Evolutionary conservation across 2,888 invertebrate species (phyloP).

Genomic region (Andricus quercusramuli): DNA sequence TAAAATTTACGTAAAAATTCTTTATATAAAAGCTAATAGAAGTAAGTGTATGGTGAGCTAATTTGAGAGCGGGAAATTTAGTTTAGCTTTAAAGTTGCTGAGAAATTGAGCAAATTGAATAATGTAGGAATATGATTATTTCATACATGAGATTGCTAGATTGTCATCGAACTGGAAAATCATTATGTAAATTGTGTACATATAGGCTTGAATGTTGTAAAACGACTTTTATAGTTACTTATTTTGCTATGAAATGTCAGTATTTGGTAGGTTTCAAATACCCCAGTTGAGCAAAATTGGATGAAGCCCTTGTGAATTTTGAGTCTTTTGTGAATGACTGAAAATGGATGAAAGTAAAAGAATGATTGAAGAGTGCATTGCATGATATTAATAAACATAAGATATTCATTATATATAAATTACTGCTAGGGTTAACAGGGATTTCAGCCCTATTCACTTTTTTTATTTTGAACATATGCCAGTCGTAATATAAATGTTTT

Average conservation of each 20-base stretch:
- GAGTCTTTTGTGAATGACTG: not conserved
- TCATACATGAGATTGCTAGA: not conserved
- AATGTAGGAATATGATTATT: conserved; percentile 12
- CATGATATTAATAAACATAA: not conserved
- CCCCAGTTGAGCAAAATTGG: not conserved
- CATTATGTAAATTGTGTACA: conserved; percentile 5
- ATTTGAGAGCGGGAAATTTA: not conserved
- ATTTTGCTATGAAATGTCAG: conserved; percentile 1
- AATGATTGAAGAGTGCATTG: not conserved
- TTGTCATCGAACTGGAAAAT: not conserved
- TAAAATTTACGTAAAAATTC: no score
- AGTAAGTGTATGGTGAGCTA: conserved; percentile 9
- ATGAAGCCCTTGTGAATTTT: not conserved
- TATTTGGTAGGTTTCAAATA: not conserved
- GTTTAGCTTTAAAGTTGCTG: not conserved
- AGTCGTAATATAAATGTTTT: not conserved
- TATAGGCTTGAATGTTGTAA: not conserved
- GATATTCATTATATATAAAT: conserved; percentile 15
- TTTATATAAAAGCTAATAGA: no score
- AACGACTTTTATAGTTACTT: not conserved
- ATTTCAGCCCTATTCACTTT: not conserved
- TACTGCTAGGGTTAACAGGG: not conserved
- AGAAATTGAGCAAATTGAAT: not conserved
- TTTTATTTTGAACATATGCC: not conserved
- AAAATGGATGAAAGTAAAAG: not conserved